phyloP scores from a whole-genome alignment of 2,888 invertebrate species.

The Eristalis arbustorum region DNA sequence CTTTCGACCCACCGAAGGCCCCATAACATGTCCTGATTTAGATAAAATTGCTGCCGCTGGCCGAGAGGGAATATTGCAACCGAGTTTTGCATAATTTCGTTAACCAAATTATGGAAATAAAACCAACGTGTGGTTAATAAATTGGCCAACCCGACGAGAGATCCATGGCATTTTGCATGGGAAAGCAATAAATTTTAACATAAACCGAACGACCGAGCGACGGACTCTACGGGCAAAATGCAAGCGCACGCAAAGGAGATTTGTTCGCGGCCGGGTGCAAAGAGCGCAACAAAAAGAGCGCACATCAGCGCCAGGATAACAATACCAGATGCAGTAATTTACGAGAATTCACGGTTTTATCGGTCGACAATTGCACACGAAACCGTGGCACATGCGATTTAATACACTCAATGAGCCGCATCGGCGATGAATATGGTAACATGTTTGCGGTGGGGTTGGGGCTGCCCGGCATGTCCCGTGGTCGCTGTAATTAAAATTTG shows the following conservation, averaged over 20 bases:
- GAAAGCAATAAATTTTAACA: slow-evolving; percentile 49
- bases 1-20: too few species aligned
- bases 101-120: slow-evolving; percentile 44
- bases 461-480: not conserved
- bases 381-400: slow-evolving; percentile 55
- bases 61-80: not conserved
- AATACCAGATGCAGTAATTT: slow-evolving; percentile 56
- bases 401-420: slow-evolving; percentile 52
- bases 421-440: slow-evolving; percentile 20
- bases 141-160: slow-evolving; percentile 1
- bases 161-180: slow-evolving; percentile 7
- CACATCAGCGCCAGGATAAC: slow-evolving; percentile 59
- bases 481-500: slow-evolving; percentile 60
- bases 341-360: slow-evolving; percentile 51
- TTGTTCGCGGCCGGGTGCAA: slow-evolving; percentile 28
- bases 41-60: not conserved
- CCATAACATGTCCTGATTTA: not conserved
- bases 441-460: not conserved
- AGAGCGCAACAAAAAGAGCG: slow-evolving; percentile 33
- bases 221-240: slow-evolving; percentile 2
- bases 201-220: slow-evolving; percentile 2
- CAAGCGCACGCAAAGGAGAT: slow-evolving; percentile 58
- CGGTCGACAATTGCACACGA: slow-evolving; percentile 45
- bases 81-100: not conserved
- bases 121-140: slow-evolving; percentile 47